Evolutionary conservation across 2,888 invertebrate genomes (phyloP).

Genomic region (Megaustenia siamemsis): DNA sequence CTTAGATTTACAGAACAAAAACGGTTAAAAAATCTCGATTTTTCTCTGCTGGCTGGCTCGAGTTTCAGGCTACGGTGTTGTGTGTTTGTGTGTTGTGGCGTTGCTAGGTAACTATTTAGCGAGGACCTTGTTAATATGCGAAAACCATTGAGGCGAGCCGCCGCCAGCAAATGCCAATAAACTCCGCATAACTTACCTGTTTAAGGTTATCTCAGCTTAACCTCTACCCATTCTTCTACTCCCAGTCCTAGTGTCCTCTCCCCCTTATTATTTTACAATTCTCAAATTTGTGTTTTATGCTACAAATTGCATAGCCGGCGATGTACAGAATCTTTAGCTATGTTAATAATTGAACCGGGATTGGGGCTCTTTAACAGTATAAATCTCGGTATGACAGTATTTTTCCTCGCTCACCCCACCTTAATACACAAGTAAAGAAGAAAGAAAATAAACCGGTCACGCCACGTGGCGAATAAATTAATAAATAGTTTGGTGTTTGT

Average conservation of each 20-base stretch:
- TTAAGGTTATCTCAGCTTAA: not conserved
- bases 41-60: not conserved
- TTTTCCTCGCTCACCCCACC: too few relatives aligned
- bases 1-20: too few relatives aligned
- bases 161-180: constrained; percentile 30
- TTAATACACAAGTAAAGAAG: too few relatives aligned
- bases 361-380: too few relatives aligned
- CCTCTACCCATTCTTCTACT: not conserved
- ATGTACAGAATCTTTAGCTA: too few relatives aligned
- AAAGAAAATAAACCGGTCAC: too few relatives aligned
- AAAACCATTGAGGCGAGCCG: constrained; percentile 40
- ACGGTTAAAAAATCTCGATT: constrained; percentile 17
- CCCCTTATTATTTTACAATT: not conserved
- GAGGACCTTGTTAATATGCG: constrained; percentile 20
- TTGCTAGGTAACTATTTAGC: constrained; percentile 41
- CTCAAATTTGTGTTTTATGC: too few relatives aligned
- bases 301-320: too few relatives aligned
- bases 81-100: constrained; percentile 42
- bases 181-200: constrained; percentile 35
- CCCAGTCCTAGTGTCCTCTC: not conserved
- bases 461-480: too few relatives aligned
- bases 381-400: too few relatives aligned
- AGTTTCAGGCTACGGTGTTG: constrained; percentile 17
- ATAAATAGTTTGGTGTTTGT: too few relatives aligned
- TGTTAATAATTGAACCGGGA: too few relatives aligned